These are phyloP conservation scores for Antennarius maculatus DNA, from an alignment of 2,797 vertebrate species.

Conservation along the genomic window DNA sequence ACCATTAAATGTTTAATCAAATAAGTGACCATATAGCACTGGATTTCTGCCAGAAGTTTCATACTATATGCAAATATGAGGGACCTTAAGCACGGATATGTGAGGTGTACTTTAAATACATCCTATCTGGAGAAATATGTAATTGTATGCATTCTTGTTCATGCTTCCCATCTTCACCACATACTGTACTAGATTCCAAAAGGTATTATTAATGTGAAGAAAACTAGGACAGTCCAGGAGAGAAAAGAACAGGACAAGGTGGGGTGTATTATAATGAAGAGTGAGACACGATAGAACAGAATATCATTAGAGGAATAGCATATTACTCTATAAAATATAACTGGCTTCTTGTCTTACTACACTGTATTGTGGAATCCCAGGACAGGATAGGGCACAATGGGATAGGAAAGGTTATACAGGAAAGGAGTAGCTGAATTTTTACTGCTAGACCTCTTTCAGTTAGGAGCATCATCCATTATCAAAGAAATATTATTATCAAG, in stretches of 20 bases:
- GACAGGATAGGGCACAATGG: background rate
- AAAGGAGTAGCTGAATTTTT: background rate
- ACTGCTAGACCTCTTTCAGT: too few species aligned
- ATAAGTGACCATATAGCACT: conserved; percentile 75
- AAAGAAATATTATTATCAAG: too few species aligned
- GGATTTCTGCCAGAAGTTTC: conserved; percentile 68
- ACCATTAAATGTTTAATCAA: conserved; percentile 78
- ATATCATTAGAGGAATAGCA: background rate
- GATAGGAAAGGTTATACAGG: background rate
- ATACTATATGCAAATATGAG: conserved; percentile 72
- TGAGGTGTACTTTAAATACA: conserved; percentile 62
- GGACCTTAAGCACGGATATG: conserved; percentile 58
- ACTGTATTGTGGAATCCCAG: background rate
- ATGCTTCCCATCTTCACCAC: conserved; percentile 16
- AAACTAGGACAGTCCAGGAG: background rate
- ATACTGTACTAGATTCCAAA: background rate
- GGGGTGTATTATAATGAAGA: background rate
- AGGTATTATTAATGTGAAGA: background rate
- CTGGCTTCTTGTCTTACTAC: too few species aligned
- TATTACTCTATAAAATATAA: background rate
- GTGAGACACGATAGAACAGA: background rate
- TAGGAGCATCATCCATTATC: too few species aligned
- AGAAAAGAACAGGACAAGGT: background rate
- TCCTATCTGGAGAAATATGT: conserved; percentile 62
- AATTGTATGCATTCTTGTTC: conserved; percentile 33